phyloP scores from a whole-genome alignment of 35 echinoderm and acorn worm species.

The Chiridota heheva region DNA sequence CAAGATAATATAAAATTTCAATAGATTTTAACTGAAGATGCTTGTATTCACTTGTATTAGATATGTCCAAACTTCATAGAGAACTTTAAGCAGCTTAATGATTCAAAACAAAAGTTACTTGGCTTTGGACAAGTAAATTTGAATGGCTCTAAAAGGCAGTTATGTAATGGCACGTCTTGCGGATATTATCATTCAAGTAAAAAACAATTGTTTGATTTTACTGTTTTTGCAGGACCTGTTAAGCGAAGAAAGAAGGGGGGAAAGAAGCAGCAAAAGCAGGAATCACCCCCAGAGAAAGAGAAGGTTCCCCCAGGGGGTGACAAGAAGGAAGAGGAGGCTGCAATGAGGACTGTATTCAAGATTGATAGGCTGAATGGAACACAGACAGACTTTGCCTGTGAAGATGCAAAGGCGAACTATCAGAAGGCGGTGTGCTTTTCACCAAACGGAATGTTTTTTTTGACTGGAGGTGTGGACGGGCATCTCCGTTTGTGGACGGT shows the following conservation, averaged over 20 bases:
- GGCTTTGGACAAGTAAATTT: too few species aligned
- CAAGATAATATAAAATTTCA: too few species aligned
- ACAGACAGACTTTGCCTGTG: constrained; percentile 76
- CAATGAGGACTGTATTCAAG: constrained; percentile 33
- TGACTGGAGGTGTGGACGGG: constrained; percentile 74
- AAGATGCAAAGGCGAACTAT: constrained; percentile 62
- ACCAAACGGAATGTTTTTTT: constrained; percentile 84
- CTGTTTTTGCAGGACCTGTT: background rate
- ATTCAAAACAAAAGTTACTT: too few species aligned
- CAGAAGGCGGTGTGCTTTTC: constrained; percentile 90
- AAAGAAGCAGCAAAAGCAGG: too few species aligned
- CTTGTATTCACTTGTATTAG: too few species aligned
- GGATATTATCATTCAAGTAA: too few species aligned
- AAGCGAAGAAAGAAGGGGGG: constrained; percentile 4
- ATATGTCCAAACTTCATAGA: too few species aligned
- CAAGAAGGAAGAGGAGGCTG: background rate
- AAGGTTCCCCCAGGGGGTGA: background rate
- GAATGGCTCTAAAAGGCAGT: too few species aligned
- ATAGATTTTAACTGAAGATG: too few species aligned
- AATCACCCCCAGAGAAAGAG: background rate
- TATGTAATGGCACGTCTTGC: too few species aligned
- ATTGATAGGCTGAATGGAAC: constrained; percentile 48
- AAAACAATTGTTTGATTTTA: too few species aligned
- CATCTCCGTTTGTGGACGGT: constrained; percentile 87
- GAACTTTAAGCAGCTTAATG: too few species aligned